Percentiles rank a stretch among this genome's conserved stretches.
phyloP scores from a whole-genome alignment of 2,888 invertebrate species.

The Cataglyphis rosenhaueri region DNA sequence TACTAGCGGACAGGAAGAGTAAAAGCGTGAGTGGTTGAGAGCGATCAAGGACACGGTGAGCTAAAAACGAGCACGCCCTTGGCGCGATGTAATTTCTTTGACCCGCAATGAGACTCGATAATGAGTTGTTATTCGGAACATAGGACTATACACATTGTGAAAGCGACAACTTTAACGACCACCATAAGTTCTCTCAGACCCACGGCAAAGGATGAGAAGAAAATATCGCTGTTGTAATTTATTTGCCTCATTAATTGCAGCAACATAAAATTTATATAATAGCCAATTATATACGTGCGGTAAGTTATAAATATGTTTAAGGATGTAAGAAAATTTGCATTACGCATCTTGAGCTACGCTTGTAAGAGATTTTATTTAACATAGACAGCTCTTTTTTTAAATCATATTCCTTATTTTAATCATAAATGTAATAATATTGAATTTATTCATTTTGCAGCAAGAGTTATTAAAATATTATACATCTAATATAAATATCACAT shows the following conservation, averaged over 20 bases:
- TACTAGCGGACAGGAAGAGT: conserved; percentile 38
- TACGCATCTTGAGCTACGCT: conserved; percentile 27
- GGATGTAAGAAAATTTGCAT: conserved; percentile 6
- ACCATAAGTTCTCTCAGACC: conserved; percentile 32
- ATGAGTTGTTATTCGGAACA: conserved; percentile 40
- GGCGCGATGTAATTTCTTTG: conserved; percentile 44
- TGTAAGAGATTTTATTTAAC: conserved; percentile 22
- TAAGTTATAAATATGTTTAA: conserved; percentile 42
- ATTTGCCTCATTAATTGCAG: conserved; percentile 51
- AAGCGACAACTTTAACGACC: conserved; percentile 41
- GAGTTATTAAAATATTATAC: background rate
- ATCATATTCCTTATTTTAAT: background rate
- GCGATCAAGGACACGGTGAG: conserved; percentile 59
- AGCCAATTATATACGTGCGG: conserved; percentile 28
- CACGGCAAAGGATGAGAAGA: conserved; percentile 13
- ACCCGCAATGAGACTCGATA: conserved; percentile 41
- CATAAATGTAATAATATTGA: background rate
- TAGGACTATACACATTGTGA: conserved; percentile 10
- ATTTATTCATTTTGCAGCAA: conserved; percentile 3
- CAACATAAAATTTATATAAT: conserved; percentile 48
- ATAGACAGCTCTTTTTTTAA: background rate
- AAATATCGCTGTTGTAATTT: conserved; percentile 50
- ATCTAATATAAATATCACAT: background rate
- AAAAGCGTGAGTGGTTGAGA: conserved; percentile 17
- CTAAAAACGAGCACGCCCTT: conserved; percentile 38